phyloP scores from a whole-genome alignment of 1,140 invertebrate species.

The Calephelis virginiensis region DNA sequence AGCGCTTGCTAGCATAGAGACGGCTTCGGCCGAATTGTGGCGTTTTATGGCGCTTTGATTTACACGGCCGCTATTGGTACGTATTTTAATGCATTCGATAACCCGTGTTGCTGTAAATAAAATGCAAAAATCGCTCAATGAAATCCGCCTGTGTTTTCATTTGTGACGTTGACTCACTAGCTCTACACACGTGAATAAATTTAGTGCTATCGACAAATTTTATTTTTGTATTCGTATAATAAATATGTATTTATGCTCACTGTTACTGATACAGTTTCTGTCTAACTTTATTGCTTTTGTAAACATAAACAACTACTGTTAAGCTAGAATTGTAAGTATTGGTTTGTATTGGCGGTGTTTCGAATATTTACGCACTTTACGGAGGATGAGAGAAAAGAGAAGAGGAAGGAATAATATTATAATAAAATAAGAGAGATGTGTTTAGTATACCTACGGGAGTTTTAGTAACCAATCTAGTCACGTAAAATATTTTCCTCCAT shows the following conservation, averaged over 20 bases:
- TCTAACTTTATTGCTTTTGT: constrained; percentile 12
- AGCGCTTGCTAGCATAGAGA: constrained; percentile 59
- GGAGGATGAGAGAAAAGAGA: too few species aligned
- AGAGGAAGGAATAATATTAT: too few species aligned
- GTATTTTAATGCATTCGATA: constrained; percentile 58
- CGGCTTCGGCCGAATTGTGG: constrained; percentile 59
- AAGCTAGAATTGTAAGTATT: not conserved
- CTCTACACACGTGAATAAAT: constrained; percentile 24
- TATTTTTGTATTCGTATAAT: constrained; percentile 24
- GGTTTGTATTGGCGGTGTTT: too few species aligned
- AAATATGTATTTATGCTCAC: constrained; percentile 1
- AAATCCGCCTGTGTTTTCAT: constrained; percentile 33
- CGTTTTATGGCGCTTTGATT: constrained; percentile 67
- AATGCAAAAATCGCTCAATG: constrained; percentile 44
- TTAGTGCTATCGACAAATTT: constrained; percentile 32
- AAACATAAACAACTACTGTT: not conserved
- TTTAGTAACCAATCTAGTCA: too few species aligned
- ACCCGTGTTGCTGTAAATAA: constrained; percentile 46
- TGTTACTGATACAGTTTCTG: constrained; percentile 25
- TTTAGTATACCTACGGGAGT: too few species aligned
- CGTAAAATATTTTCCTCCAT: too few species aligned
- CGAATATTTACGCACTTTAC: too few species aligned
- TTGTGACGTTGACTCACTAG: constrained; percentile 29
- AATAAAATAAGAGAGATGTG: too few species aligned
- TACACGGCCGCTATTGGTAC: constrained; percentile 55